Conservation (phyloP, 2,888 invertebrate species). For the Netelia virgata region DNA sequence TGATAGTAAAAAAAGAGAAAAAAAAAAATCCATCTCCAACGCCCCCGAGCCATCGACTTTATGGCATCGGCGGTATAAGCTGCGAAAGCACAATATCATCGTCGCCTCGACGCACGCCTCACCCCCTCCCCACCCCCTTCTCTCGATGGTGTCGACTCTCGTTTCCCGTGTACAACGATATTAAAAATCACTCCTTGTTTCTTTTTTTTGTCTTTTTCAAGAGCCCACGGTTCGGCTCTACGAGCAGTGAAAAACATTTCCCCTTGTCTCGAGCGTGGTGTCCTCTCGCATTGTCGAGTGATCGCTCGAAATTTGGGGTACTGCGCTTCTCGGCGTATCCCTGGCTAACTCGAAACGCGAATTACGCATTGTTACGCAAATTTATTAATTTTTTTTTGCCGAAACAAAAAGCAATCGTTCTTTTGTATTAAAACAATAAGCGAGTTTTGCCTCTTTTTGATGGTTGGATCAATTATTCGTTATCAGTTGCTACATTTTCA, state of each 20-base stretch:
- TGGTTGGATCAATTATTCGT: too few relatives aligned
- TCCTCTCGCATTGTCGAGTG: background rate
- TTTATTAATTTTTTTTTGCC: too few relatives aligned
- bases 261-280: background rate
- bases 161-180: conserved; percentile 49
- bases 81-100: conserved; percentile 65
- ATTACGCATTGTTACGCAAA: too few relatives aligned
- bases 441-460: too few relatives aligned
- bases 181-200: conserved; percentile 63
- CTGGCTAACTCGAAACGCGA: too few relatives aligned
- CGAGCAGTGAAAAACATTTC: conserved; percentile 23
- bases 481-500: too few relatives aligned
- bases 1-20: background rate
- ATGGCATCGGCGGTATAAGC: conserved; percentile 11
- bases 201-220: conserved; percentile 42
- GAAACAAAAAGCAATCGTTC: background rate
- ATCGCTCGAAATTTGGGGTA: background rate
- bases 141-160: conserved; percentile 25
- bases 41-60: conserved; percentile 8
- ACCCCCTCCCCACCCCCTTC: too few relatives aligned
- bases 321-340: too few relatives aligned
- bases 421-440: background rate
- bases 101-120: conserved; percentile 53
- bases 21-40: conserved; percentile 33
- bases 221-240: conserved; percentile 23